A percentile compares a stretch with the other conserved stretches of the same genome.
phyloP scores from a whole-genome alignment of 2,113 vertebrate genomes.

The Amblyornis subalaris region DNA sequence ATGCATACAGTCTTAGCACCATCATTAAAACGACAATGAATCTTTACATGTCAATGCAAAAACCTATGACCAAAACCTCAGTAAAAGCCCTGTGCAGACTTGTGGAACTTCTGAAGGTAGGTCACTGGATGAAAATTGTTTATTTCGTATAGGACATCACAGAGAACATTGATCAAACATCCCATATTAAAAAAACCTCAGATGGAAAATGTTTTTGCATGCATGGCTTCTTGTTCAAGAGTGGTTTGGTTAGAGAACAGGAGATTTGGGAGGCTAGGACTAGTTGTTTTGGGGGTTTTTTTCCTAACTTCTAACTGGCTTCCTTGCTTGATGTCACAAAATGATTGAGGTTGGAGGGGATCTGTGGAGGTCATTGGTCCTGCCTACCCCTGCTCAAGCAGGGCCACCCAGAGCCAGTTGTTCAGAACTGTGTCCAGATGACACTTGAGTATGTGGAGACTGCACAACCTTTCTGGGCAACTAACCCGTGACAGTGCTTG shows the following conservation, averaged over 20 bases:
- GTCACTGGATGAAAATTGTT: neutral
- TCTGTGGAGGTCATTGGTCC: neutral
- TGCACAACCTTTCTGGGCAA: neutral
- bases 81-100: constrained; percentile 95
- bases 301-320: neutral
- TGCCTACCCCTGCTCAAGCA: neutral
- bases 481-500: neutral
- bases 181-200: neutral
- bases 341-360: neutral
- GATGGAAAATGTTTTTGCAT: neutral
- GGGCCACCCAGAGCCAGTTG: neutral
- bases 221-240: neutral
- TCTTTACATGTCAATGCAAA: constrained; percentile 95
- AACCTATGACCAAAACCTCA: constrained; percentile 97
- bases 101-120: constrained; percentile 92
- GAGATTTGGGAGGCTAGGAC: neutral
- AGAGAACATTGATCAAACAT: neutral
- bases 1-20: constrained; percentile 92
- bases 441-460: neutral
- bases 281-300: neutral
- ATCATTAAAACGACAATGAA: constrained; percentile 98
- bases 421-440: neutral
- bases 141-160: neutral
- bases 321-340: neutral
- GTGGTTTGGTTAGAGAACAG: neutral